Conservation (phyloP, 2,797 vertebrate genomes). For the Enteromius unitaeniatus region DNA sequence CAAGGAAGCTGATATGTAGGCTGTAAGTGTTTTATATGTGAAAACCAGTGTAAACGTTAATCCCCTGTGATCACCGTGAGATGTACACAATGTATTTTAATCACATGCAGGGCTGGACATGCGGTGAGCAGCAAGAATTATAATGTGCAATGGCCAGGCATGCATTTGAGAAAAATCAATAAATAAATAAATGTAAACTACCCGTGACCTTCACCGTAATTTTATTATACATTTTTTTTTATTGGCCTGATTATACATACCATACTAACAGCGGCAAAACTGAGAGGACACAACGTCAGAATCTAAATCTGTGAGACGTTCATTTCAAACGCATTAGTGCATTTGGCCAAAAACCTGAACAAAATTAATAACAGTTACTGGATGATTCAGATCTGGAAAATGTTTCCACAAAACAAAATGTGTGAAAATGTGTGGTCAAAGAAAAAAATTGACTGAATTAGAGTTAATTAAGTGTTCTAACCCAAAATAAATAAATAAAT, state of each 20-base stretch:
- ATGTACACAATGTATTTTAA: conserved; percentile 17
- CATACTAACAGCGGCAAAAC: conserved; percentile 31
- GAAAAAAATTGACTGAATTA: neutral
- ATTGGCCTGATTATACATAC: conserved; percentile 41
- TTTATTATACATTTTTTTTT: neutral
- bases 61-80: neutral
- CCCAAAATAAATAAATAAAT: no score
- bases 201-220: neutral
- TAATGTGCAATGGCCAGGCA: conserved; percentile 59
- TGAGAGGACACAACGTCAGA: conserved; percentile 29
- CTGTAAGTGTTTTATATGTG: no score
- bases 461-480: neutral
- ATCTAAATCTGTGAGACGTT: conserved; percentile 49
- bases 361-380: neutral
- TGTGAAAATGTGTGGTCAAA: no score
- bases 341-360: neutral
- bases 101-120: conserved; percentile 57
- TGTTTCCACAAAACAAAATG: no score
- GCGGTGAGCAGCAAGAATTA: conserved; percentile 65
- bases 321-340: conserved; percentile 6
- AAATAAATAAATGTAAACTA: no score
- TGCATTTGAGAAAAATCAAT: conserved; percentile 29
- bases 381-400: neutral
- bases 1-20: no score
- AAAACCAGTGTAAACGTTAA: no score